These are phyloP conservation scores for Malurus splendens DNA, from an alignment of 2,797 vertebrate species.

Conservation along the genomic window DNA sequence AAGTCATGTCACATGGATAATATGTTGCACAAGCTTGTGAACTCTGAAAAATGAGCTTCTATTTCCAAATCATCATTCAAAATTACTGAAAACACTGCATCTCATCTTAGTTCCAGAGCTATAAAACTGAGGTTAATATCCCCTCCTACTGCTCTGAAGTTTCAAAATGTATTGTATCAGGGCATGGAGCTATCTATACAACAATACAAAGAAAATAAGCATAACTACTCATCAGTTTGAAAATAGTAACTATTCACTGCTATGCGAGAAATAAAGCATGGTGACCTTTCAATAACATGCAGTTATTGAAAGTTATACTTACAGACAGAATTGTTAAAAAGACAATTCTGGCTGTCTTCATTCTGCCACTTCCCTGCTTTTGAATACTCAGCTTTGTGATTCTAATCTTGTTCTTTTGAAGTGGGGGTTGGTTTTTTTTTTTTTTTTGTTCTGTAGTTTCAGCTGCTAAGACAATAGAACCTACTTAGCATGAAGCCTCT, in stretches of 20 bases:
- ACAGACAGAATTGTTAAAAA: neutral
- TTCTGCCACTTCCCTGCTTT: slow-evolving; percentile 13
- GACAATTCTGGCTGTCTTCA: slow-evolving; percentile 11
- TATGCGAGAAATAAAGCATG: neutral
- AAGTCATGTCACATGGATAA: neutral
- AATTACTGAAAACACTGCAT: neutral
- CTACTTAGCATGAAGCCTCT: neutral
- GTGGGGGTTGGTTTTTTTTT: neutral
- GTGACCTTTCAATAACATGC: neutral
- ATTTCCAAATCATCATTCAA: neutral
- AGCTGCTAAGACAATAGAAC: slow-evolving; percentile 53
- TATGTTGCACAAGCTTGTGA: neutral
- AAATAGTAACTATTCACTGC: neutral
- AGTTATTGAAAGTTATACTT: neutral
- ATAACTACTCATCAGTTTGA: neutral
- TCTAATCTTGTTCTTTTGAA: slow-evolving; percentile 43
- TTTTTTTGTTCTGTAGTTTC: slow-evolving; percentile 18
- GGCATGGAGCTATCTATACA: neutral
- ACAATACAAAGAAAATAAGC: neutral
- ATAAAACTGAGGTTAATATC: neutral
- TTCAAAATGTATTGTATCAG: neutral
- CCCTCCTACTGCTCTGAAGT: neutral
- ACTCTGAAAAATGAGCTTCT: neutral
- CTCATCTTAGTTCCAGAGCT: neutral
- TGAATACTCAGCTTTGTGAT: slow-evolving; percentile 18